phyloP scores from a whole-genome alignment of 1,140 invertebrate genomes.

The Marisa cornuarietis region DNA sequence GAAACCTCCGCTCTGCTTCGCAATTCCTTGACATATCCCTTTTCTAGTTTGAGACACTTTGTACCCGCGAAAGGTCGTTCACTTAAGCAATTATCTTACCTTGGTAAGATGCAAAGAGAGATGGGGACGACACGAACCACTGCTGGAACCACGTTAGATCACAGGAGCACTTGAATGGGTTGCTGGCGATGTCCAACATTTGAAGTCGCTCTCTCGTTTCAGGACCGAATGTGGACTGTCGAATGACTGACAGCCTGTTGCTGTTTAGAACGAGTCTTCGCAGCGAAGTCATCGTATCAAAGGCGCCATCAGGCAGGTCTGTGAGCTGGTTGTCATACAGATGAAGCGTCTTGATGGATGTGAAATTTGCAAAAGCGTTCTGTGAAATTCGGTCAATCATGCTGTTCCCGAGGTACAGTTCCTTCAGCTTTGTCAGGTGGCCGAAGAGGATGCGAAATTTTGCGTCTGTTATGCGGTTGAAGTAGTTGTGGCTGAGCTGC shows the following conservation, averaged over 20 bases:
- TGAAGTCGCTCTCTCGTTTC: not conserved
- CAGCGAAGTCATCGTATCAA: not conserved
- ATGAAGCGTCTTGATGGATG: not conserved
- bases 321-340: not conserved
- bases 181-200: not conserved
- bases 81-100: not conserved
- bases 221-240: not conserved
- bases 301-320: not conserved
- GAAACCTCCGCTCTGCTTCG: too few relatives aligned
- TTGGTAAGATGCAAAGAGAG: not conserved
- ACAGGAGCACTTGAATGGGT: constrained; percentile 16
- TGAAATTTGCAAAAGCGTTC: not conserved
- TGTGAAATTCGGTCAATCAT: not conserved
- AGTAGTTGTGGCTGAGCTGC: not conserved
- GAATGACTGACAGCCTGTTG: not conserved
- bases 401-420: not conserved
- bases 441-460: not conserved
- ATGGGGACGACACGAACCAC: constrained; percentile 1
- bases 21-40: too few relatives aligned
- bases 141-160: constrained; percentile 14
- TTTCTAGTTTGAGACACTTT: too few relatives aligned
- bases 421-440: not conserved
- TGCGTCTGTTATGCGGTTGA: not conserved
- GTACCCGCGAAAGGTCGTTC: too few relatives aligned
- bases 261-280: not conserved